phyloP scores from a whole-genome alignment of 1,140 invertebrate genomes.

The Andrena cerasifolii region DNA sequence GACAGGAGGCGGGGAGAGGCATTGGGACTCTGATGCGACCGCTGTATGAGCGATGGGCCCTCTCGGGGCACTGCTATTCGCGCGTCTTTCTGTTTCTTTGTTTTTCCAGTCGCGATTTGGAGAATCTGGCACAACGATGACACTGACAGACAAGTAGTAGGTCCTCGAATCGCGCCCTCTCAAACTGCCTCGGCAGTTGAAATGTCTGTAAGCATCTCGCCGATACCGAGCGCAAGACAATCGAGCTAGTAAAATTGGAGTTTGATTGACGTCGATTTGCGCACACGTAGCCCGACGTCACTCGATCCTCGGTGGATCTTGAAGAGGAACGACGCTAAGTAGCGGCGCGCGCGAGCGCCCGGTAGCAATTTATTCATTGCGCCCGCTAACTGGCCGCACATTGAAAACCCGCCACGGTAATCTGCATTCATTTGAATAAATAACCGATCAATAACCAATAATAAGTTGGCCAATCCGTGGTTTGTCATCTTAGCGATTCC shows the following conservation, averaged over 20 bases:
- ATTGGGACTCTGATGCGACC: constrained; percentile 8
- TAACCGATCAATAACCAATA: constrained; percentile 83
- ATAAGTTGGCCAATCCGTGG: constrained; percentile 79
- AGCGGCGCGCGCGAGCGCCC: constrained; percentile 75
- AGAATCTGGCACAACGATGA: no score
- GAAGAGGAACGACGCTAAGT: constrained; percentile 73
- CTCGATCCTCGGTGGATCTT: constrained; percentile 26
- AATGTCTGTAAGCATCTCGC: no score
- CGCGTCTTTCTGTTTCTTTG: no score
- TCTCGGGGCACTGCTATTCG: constrained; percentile 45
- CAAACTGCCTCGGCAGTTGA: no score
- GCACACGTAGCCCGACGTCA: constrained; percentile 12
- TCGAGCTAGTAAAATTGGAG: not conserved
- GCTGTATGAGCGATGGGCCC: constrained; percentile 41
- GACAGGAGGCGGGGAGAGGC: not conserved
- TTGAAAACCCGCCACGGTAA: constrained; percentile 81
- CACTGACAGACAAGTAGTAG: no score
- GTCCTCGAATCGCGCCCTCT: no score
- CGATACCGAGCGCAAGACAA: no score
- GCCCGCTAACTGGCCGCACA: constrained; percentile 79
- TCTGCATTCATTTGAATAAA: constrained; percentile 83
- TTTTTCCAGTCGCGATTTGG: no score
- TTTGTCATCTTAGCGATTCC: constrained; percentile 80
- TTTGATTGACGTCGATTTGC: not conserved
- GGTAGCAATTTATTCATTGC: constrained; percentile 83